Conservation (phyloP, 1,140 invertebrate genomes). For the Drosophila navojoa region DNA sequence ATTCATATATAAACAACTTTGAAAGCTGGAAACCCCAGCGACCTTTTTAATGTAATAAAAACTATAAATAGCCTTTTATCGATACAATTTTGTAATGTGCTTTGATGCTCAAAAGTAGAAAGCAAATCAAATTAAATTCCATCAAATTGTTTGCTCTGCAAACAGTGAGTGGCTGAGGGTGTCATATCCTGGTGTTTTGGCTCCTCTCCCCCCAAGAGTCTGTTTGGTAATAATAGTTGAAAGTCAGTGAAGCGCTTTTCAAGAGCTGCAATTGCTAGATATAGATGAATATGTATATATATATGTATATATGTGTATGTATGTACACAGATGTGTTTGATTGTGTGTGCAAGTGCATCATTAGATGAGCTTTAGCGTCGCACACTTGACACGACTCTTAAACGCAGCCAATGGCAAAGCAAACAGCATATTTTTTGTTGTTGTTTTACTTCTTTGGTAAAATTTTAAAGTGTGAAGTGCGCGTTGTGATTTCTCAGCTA, state of each 20-base stretch:
- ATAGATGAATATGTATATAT: conserved; percentile 3
- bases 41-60: too few relatives aligned
- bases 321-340: conserved; percentile 17
- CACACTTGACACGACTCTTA: conserved; percentile 62
- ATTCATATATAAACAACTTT: too few relatives aligned
- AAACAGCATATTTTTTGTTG: conserved; percentile 15
- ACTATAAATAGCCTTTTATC: neutral
- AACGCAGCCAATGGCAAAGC: conserved; percentile 15
- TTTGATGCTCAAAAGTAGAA: conserved; percentile 4
- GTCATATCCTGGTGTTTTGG: conserved; percentile 21
- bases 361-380: conserved; percentile 50
- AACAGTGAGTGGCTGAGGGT: neutral
- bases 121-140: conserved; percentile 33
- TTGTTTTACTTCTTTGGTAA: conserved; percentile 13
- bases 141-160: conserved; percentile 24
- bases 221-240: conserved; percentile 23
- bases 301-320: conserved; percentile 12
- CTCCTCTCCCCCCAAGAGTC: conserved; percentile 3
- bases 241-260: conserved; percentile 8
- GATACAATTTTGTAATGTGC: neutral
- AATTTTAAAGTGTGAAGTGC: conserved; percentile 17
- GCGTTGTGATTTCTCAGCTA: conserved; percentile 20
- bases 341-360: conserved; percentile 63
- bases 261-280: conserved; percentile 22
- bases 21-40: too few relatives aligned